These are phyloP conservation scores for Aromia moschata DNA, from an alignment of 2,888 invertebrate species.

Conservation along the genomic window DNA sequence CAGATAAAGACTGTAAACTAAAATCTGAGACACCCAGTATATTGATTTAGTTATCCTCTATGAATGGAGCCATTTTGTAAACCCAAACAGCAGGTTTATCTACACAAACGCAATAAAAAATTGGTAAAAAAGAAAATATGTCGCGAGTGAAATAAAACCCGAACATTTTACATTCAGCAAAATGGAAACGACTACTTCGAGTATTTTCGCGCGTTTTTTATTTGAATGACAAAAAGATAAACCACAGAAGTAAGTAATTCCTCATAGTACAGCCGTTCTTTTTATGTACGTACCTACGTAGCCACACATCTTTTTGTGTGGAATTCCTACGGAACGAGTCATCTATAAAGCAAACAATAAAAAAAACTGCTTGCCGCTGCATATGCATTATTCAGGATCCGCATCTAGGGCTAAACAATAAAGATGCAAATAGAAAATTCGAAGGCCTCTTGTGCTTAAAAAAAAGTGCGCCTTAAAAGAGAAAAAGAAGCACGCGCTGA, in stretches of 20 bases:
- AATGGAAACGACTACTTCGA: background rate
- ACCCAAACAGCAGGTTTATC: too few species aligned
- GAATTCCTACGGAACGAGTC: slow-evolving; percentile 1
- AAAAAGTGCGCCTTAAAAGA: too few species aligned
- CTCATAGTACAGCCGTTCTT: background rate
- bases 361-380: slow-evolving; percentile 16
- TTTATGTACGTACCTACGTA: slow-evolving; percentile 2
- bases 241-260: background rate
- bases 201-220: background rate
- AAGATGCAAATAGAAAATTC: slow-evolving; percentile 21
- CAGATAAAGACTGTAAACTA: too few species aligned
- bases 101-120: too few species aligned
- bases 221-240: background rate
- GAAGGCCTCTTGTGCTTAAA: slow-evolving; percentile 2
- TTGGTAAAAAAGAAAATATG: too few species aligned
- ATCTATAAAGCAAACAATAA: slow-evolving; percentile 10
- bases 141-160: too few species aligned
- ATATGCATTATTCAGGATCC: slow-evolving; percentile 17
- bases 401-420: slow-evolving; percentile 16
- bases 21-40: too few species aligned
- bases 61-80: too few species aligned
- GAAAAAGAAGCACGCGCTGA: too few species aligned
- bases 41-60: too few species aligned
- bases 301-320: slow-evolving; percentile 20
- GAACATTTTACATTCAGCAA: background rate